phyloP scores from a whole-genome alignment of 2,797 vertebrate genomes.

The Babyrousa celebensis region DNA sequence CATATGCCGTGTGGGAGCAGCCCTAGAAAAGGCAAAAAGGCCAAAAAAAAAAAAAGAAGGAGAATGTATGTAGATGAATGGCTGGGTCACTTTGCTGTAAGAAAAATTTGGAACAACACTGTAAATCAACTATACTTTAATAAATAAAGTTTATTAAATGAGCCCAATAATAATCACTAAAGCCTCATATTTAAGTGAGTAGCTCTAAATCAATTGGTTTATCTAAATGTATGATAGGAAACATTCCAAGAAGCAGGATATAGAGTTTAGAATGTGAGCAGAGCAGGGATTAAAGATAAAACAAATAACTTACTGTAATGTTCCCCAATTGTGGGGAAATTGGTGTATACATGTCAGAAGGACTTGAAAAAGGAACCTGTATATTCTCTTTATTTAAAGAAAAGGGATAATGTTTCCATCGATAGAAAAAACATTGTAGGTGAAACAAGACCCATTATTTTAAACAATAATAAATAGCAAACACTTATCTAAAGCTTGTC shows the following conservation, averaged over 20 bases:
- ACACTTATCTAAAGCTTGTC: background rate
- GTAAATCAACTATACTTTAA: too few relatives aligned
- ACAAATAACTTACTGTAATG: background rate
- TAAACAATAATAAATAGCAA: background rate
- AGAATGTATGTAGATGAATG: too few relatives aligned
- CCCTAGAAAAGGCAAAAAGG: too few relatives aligned
- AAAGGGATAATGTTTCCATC: background rate
- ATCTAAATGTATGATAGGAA: background rate
- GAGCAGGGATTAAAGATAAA: background rate
- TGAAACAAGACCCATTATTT: background rate
- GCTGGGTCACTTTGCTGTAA: too few relatives aligned
- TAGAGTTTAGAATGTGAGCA: background rate
- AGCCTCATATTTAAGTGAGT: background rate
- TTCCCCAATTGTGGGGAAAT: background rate
- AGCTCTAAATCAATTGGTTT: background rate
- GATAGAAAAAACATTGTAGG: background rate
- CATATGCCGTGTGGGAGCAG: too few relatives aligned
- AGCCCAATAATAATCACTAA: background rate
- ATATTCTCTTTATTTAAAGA: slow-evolving; percentile 17
- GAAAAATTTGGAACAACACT: too few relatives aligned
- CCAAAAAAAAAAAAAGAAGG: too few relatives aligned
- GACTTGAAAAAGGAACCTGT: background rate
- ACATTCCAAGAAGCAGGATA: background rate
- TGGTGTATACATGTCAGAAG: background rate
- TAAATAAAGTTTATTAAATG: background rate